Evolutionary conservation across 1,140 invertebrate genomes (phyloP).

Genomic region (Sminthurinus signatus): DNA sequence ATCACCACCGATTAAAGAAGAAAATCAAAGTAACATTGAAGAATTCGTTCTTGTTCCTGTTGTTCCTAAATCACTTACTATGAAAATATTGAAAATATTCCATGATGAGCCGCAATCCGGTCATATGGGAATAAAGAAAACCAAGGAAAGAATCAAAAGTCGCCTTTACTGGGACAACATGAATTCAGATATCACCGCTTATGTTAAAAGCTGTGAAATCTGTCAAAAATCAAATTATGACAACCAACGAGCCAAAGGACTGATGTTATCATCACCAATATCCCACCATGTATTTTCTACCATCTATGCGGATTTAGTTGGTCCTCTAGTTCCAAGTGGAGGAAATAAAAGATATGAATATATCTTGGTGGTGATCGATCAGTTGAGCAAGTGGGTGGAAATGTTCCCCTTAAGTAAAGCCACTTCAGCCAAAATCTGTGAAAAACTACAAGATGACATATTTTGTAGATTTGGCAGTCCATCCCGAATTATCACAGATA

Average conservation of each 20-base stretch:
- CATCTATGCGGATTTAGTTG: neutral
- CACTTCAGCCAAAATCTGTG: slow-evolving; percentile 41
- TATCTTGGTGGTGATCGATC: slow-evolving; percentile 31
- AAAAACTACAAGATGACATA: slow-evolving; percentile 40
- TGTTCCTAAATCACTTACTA: no score
- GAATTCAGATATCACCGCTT: no score
- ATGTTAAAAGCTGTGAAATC: no score
- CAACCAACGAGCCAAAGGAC: neutral
- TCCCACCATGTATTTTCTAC: neutral
- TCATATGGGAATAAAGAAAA: no score
- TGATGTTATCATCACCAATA: neutral
- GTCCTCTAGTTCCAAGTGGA: no score
- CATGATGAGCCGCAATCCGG: no score
- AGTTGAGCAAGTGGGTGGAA: slow-evolving; percentile 43
- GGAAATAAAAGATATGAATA: slow-evolving; percentile 4
- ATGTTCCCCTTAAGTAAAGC: slow-evolving; percentile 39
- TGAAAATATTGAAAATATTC: no score
- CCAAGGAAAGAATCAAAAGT: no score
- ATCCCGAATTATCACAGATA: slow-evolving; percentile 43
- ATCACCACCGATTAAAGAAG: no score
- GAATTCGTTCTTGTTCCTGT: no score
- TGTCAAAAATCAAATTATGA: neutral
- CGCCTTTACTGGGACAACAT: no score
- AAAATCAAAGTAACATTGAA: no score
- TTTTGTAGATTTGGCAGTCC: slow-evolving; percentile 43